Base-by-base conservation (phyloP, 2,113 vertebrate genomes). In the Anhinga rufa region DNA sequence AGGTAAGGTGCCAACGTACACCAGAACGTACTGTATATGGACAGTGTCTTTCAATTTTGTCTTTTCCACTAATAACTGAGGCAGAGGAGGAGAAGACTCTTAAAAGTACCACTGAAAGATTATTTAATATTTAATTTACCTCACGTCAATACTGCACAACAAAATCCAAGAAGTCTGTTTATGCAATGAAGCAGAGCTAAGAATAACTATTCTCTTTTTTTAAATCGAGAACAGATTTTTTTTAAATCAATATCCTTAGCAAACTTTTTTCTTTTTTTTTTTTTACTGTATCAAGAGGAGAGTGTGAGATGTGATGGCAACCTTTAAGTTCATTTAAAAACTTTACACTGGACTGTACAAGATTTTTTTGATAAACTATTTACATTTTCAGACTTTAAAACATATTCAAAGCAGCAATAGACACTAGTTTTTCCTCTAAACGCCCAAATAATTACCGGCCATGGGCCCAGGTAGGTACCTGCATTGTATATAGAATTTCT, bases 341-440 rank as follows among this genome's bases (percentile, higher is more conserved):
- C 99, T 99, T 99, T 99, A 99, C 99, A 99, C 99, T 99, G 99
- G 99, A 99, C 99, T 99, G 99, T 99, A 99, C 99, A 99, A 99
- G 99, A 98, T 99, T 99, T 98, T 99, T 99, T 98, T 98, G 99
- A 99, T 99, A 99, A 99, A 99, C 99, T 99, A 99, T 99, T 99
- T 99, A 99, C 99, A 99, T 99, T 99, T 99, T 99, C 99, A 99
- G 99, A 99, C 98, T 99, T 98, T 99, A 99, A 99, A 99, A 99
- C 98, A 98, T 98, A 98, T 99, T 98, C 98, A 99, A 99, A 99
- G 99, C 99, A 99, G 99, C 99, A 99, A 99, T 99, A 99, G 98
- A 99, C 99, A 99, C 99, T 99, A 99, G 98, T 97, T 98, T 97
- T 98, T 98, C 98, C 98, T 98, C 99, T 98, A 98, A 98, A 99